Evolutionary conservation across 1,140 invertebrate species (phyloP).

Genomic region (Rhopalosiphum maidis): DNA sequence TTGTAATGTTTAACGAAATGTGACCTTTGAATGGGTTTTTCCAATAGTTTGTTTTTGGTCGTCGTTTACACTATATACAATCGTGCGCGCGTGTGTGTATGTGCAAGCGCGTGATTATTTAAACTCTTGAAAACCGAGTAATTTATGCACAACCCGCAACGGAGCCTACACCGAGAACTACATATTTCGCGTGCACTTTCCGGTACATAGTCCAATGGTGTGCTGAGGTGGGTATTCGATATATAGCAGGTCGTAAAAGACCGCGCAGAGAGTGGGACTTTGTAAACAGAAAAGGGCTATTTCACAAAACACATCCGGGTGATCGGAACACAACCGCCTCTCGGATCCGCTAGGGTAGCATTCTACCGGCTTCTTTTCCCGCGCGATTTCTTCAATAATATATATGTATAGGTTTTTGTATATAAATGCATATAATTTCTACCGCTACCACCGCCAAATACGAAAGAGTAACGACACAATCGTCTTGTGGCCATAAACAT

Average conservation of each 20-base stretch:
- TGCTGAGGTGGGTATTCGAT: not conserved
- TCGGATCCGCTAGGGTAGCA: not conserved
- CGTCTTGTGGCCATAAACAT: not conserved
- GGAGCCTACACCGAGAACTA: not conserved
- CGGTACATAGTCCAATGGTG: not conserved
- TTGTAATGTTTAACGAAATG: not conserved
- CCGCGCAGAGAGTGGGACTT: not conserved
- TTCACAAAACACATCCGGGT: not conserved
- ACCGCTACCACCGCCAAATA: not conserved
- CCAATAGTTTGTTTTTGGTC: not conserved
- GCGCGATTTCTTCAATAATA: not conserved
- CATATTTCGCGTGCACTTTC: not conserved
- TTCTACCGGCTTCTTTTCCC: not conserved
- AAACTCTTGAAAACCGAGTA: not conserved
- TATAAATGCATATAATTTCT: no score
- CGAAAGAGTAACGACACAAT: not conserved
- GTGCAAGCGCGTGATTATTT: no score
- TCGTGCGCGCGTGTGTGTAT: no score
- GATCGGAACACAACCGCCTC: not conserved
- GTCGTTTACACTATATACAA: not conserved
- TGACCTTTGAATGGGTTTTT: not conserved
- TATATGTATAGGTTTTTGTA: not conserved
- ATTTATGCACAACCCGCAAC: not conserved
- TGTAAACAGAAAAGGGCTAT: not conserved
- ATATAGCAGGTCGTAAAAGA: not conserved